Base-by-base conservation (phyloP, 2,113 vertebrate species). In the Meriones unguiculatus region DNA sequence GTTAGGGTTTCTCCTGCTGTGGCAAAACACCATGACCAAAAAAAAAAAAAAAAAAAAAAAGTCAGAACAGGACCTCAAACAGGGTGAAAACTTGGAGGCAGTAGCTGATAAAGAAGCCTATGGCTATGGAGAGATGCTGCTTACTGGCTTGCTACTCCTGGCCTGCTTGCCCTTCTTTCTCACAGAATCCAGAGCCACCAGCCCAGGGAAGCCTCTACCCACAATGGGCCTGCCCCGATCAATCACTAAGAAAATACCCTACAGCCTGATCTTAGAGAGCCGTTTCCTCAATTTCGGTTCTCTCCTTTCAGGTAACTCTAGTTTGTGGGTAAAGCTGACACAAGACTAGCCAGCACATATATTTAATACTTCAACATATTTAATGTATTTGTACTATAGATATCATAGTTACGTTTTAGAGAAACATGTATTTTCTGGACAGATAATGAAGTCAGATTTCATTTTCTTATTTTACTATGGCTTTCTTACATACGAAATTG, bases 401-500 rank as follows among this genome's bases (percentile, higher is more conserved):
- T 30, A 85, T 46, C 59, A 32, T 59, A 59, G 91, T 10, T 91
- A 25, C 80, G 12, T 65, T 92, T 96, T 80, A 9, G 70, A 94
- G 70, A 28, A 87, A 82, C 11, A 20, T 38, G n/a, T 90, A 6
- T 8, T 0, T 69, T 0, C 57, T 81, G 28, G 7, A 24, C 14
- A 87, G 41, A 81, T 32, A 70, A 70, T 95, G 41, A 78, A 7
- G 24, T 70, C 32, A 52, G 15, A 72, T 82, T 64, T 17, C 59
- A n/a, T 54, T 92, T 2, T 46, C 24, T 81, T 93, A 14, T 73
- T 84, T 88, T 24, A 46, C 14, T 69, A 46, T 22, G 7, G n/a
- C 7, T 18, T 94, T 75, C 15, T 88, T 69, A 8, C 2, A 7
- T 32, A 73, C 46, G 17, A 7, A 25, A 89, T 30, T 70, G 8